Evolutionary conservation across 2,113 vertebrate species (phyloP).

Genomic region (Aythya baeri): DNA sequence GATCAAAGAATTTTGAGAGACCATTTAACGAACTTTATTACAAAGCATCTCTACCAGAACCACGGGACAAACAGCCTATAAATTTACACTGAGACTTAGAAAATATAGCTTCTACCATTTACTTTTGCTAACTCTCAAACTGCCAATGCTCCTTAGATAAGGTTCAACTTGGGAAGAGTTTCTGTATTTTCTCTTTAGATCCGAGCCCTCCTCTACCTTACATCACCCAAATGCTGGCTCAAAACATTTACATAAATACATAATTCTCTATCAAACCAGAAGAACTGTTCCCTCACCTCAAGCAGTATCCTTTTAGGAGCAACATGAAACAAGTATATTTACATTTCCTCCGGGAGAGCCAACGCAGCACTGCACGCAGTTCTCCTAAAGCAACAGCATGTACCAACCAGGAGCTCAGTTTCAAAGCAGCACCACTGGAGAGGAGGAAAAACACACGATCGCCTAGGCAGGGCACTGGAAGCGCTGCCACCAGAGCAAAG

Average conservation of each 20-base stretch:
- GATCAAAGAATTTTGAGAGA: neutral
- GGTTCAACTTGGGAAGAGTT: neutral
- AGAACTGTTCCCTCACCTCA: neutral
- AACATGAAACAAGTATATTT: neutral
- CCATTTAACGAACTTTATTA: neutral
- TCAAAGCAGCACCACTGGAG: neutral
- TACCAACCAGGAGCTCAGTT: neutral
- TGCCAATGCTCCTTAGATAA: neutral
- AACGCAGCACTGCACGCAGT: neutral
- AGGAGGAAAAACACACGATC: neutral
- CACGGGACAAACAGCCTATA: neutral
- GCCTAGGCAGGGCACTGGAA: rapidly evolving
- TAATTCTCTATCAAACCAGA: neutral
- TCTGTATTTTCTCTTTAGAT: neutral
- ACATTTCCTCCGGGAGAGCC: neutral
- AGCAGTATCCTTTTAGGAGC: neutral
- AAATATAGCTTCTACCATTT: neutral
- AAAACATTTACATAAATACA: neutral
- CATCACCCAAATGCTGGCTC: neutral
- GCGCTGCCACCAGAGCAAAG: neutral
- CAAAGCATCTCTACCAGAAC: neutral
- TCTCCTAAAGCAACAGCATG: neutral
- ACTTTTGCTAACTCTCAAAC: neutral
- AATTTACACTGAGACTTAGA: neutral
- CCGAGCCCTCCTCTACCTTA: neutral